phyloP scores from a whole-genome alignment of 2,797 vertebrate species.

The Mus caroli region DNA sequence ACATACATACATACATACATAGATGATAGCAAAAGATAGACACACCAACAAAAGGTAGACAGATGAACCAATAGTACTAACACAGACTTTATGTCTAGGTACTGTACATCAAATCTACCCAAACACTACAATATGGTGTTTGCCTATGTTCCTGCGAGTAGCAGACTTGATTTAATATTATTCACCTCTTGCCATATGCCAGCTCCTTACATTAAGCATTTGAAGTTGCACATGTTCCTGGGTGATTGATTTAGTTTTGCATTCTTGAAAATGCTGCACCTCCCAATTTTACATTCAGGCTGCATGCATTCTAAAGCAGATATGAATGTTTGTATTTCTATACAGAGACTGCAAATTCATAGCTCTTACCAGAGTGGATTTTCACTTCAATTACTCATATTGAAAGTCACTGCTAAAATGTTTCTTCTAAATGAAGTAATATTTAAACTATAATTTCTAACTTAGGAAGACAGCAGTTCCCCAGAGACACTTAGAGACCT shows the following conservation, averaged over 20 bases:
- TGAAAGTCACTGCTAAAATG: constrained; percentile 82
- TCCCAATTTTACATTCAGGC: constrained; percentile 73
- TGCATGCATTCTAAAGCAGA: constrained; percentile 66
- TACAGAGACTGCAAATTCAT: constrained; percentile 72
- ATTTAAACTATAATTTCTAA: constrained; percentile 82
- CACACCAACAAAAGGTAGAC: neutral
- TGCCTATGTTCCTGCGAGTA: neutral
- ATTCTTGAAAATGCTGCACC: constrained; percentile 66
- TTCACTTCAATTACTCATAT: constrained; percentile 82
- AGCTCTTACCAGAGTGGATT: constrained; percentile 79
- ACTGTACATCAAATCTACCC: constrained; percentile 26
- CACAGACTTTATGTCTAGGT: neutral
- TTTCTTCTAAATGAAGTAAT: constrained; percentile 83
- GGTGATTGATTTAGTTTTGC: constrained; percentile 56
- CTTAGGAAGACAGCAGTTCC: constrained; percentile 78
- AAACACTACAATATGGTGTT: constrained; percentile 56
- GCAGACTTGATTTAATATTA: constrained; percentile 45
- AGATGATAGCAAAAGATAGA: neutral
- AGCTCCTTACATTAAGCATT: constrained; percentile 7
- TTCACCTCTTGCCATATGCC: constrained; percentile 32
- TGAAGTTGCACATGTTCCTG: constrained; percentile 65
- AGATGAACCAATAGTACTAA: neutral
- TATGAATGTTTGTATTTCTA: constrained; percentile 41
- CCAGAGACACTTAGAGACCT: constrained; percentile 77
- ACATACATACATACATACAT: neutral